Base-by-base conservation (phyloP, 2,888 invertebrate genomes). In the Leistus spinibarbis region DNA sequence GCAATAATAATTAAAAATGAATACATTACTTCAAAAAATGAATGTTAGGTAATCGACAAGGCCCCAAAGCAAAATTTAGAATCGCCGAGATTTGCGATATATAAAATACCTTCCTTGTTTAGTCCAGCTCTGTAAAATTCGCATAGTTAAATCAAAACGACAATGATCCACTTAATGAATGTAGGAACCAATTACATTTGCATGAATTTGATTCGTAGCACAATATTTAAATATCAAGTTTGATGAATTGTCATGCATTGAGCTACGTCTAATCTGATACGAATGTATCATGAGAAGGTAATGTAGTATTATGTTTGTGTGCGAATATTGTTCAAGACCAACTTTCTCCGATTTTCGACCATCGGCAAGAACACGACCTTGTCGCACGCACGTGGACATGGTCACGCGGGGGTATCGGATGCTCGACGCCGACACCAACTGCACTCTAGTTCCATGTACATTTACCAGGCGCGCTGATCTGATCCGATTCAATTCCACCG, bases 321-420 rank as follows among this genome's bases (percentile, higher is more conserved):
- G 63, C 64, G 24, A 56, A 27, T 16, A 64, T 65, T 54, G 64
- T 71, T 76, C 76, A 69, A 76, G 76, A 75, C 69, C 74, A 69
- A 65, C 74, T 75, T 75, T 76, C 74, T 69, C 77, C 57, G 64
- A n/a, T 62, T 62, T 54, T 54, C 76, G 40, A 54, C 62, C 65
- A 76, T 27, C 60, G 68, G 54, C 77, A 77, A 77, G 77, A 65
- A 77, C 75, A 67, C 75, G 75, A 24, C 77, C 77, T 77, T 76
- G 69, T 65, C 54, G 60, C 69, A 54, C 62, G 23, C 67, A 68
- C 54, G 60, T 40, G 40, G 40, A 40, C 40, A 40, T 40, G 40
- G 40, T 40, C 40, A 40, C 40, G 40, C 40, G 40, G 40, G n/a
- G 40, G 40, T 40, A 40, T 40, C 40, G 40, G 40, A 40, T 40